These are phyloP conservation scores for Vombatus ursinus DNA, from an alignment of 2,113 vertebrate genomes.

Conservation along the genomic window DNA sequence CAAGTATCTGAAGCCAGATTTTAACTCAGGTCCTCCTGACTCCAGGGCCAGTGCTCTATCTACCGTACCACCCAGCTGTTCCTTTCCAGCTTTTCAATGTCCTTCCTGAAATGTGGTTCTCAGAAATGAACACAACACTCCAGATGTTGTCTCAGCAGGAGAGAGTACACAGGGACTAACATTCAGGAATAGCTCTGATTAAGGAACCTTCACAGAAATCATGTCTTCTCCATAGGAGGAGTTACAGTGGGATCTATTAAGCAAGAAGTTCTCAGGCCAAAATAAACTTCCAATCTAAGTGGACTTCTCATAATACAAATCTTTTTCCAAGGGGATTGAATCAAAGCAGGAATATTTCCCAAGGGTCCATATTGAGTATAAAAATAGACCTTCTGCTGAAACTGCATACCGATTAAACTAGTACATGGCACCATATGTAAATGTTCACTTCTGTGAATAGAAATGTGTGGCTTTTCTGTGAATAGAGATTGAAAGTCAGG, in stretches of 20 bases:
- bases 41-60: neutral
- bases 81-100: neutral
- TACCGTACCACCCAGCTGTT: neutral
- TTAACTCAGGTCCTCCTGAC: no score
- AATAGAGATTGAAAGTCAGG: neutral
- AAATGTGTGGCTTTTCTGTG: conserved; percentile 20
- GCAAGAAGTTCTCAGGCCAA: neutral
- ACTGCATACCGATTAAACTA: neutral
- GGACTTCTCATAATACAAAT: conserved; percentile 10
- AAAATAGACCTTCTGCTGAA: neutral
- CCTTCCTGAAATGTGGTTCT: neutral
- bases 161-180: neutral
- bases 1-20: no score
- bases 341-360: neutral
- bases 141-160: neutral
- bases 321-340: conserved; percentile 19
- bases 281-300: neutral
- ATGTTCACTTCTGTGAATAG: conserved; percentile 15
- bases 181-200: neutral
- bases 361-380: neutral
- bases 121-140: neutral
- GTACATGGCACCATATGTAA: neutral
- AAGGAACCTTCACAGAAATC: neutral
- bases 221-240: neutral
- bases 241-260: neutral